phyloP scores from a whole-genome alignment of 2,113 vertebrate genomes.

The Crotophaga sulcirostris region DNA sequence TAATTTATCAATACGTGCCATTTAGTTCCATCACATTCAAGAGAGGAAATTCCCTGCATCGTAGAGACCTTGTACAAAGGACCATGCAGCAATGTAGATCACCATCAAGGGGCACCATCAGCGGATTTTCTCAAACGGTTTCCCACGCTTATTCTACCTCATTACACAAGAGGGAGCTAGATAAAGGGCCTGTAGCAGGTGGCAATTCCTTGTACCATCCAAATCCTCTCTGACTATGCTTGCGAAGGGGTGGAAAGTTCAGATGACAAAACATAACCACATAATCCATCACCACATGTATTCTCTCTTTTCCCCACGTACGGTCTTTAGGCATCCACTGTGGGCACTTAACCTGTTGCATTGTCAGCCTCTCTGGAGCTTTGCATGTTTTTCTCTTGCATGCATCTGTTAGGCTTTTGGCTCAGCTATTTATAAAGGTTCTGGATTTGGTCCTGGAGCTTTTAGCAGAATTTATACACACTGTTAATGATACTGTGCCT shows the following conservation, averaged over 20 bases:
- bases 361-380: background rate
- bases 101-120: background rate
- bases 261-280: background rate
- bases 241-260: background rate
- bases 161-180: background rate
- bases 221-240: background rate
- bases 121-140: background rate
- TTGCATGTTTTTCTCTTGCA: background rate
- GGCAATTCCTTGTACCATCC: background rate
- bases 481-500: background rate
- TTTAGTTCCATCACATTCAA: background rate
- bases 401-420: background rate
- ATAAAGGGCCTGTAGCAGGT: background rate
- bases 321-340: background rate
- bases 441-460: slow-evolving; percentile 6
- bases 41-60: background rate
- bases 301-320: background rate
- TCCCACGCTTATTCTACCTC: background rate
- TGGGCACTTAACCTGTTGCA: background rate
- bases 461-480: background rate
- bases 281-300: background rate
- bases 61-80: background rate
- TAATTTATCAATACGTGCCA: background rate
- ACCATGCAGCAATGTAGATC: background rate
- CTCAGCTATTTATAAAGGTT: background rate